These are phyloP conservation scores for Ornithorhynchus anatinus DNA, from an alignment of 2,113 vertebrate genomes.

Conservation along the genomic window DNA sequence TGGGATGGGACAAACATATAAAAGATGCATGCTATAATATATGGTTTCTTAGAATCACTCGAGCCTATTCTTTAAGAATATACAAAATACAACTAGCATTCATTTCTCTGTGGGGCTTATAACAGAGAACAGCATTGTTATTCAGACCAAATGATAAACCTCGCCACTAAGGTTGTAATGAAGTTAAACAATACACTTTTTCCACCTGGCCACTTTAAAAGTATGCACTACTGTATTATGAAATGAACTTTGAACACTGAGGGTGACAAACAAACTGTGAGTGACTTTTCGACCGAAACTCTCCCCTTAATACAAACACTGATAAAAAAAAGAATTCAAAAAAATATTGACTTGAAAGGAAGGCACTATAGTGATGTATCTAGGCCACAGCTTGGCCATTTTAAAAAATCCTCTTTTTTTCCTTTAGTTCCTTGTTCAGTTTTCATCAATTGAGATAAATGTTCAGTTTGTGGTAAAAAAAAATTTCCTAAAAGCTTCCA, in stretches of 20 bases:
- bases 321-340: too few relatives aligned
- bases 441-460: too few relatives aligned
- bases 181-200: constrained; percentile 8
- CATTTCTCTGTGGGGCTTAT: neutral
- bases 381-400: too few relatives aligned
- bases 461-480: neutral
- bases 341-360: too few relatives aligned
- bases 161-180: neutral
- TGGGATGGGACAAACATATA: neutral
- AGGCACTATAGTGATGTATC: too few relatives aligned
- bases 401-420: too few relatives aligned
- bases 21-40: neutral
- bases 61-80: neutral
- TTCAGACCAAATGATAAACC: neutral
- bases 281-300: too few relatives aligned
- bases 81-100: neutral
- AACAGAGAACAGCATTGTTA: neutral
- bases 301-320: too few relatives aligned
- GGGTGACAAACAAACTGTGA: too few relatives aligned
- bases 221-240: neutral
- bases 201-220: constrained; percentile 8
- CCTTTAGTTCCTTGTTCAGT: too few relatives aligned
- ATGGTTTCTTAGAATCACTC: neutral
- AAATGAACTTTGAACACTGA: constrained; percentile 34
- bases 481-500: neutral